A percentile compares a stretch with the other conserved stretches of the same genome.
Conservation (phyloP, 1,140 invertebrate genomes). For the Scaptomyza montana region DNA sequence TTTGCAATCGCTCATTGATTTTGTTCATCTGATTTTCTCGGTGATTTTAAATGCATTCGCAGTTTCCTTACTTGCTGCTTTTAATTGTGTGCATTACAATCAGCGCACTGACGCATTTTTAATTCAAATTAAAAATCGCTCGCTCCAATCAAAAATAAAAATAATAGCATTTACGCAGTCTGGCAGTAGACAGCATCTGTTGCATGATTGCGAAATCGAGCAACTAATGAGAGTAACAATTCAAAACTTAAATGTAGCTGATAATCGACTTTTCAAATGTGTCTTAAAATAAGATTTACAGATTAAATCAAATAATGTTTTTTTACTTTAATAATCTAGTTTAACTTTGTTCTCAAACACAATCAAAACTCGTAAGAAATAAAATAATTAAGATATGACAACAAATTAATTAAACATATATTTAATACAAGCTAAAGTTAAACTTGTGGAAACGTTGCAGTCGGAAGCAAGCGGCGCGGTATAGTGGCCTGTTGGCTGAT, state of each 20-base stretch:
- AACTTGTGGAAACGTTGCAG: too few species aligned
- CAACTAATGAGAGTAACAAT: slow-evolving; percentile 15
- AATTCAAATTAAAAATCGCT: slow-evolving; percentile 75
- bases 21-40: slow-evolving; percentile 63
- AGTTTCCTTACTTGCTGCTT: slow-evolving; percentile 77
- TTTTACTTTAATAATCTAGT: too few species aligned
- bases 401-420: too few species aligned
- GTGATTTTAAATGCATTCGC: slow-evolving; percentile 73
- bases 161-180: background rate
- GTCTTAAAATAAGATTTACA: too few species aligned
- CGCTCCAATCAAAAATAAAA: background rate
- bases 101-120: slow-evolving; percentile 74
- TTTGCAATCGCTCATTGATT: slow-evolving; percentile 78
- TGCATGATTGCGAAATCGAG: slow-evolving; percentile 8
- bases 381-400: too few species aligned
- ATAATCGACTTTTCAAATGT: too few species aligned
- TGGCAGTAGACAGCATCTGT: slow-evolving; percentile 6
- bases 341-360: too few species aligned
- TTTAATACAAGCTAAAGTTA: too few species aligned
- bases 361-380: too few species aligned
- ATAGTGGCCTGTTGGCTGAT: too few species aligned
- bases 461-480: too few species aligned
- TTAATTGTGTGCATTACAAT: slow-evolving; percentile 79
- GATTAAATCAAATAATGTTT: too few species aligned
- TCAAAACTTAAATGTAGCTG: slow-evolving; percentile 1